These are phyloP conservation scores for Tinea pellionella DNA, from an alignment of 2,888 invertebrate species.

Conservation along the genomic window DNA sequence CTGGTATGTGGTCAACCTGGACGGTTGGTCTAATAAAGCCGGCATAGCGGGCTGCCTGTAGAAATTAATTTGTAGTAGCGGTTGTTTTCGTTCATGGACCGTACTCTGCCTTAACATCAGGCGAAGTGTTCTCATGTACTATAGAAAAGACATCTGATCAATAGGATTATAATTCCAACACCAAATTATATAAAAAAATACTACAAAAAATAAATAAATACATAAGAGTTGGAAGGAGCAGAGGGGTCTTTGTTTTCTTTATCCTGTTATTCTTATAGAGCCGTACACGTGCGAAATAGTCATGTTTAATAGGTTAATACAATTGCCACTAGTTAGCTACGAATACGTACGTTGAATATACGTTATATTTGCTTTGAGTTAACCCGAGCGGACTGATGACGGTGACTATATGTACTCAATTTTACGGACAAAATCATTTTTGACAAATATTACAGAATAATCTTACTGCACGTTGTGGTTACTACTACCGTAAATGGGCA, in stretches of 20 bases:
- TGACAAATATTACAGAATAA: background rate
- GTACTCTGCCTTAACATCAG: too few species aligned
- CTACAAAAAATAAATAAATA: background rate
- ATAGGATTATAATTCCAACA: too few species aligned
- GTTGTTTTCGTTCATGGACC: too few species aligned
- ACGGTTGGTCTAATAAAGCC: too few species aligned
- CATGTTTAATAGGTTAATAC: slow-evolving; percentile 32
- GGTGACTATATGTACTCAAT: background rate
- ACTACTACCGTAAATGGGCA: too few species aligned
- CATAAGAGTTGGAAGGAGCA: background rate
- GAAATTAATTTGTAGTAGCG: too few species aligned
- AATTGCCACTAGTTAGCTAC: slow-evolving; percentile 57
- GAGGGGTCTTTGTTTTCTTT: background rate
- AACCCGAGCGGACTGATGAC: background rate
- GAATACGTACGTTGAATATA: slow-evolving; percentile 48
- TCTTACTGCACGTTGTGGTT: too few species aligned
- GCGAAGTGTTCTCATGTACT: too few species aligned
- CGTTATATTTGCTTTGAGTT: slow-evolving; percentile 18
- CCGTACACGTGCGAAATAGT: slow-evolving; percentile 7
- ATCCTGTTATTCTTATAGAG: background rate
- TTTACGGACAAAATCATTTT: background rate
- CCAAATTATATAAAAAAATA: background rate
- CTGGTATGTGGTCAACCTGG: too few species aligned
- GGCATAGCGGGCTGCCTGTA: too few species aligned
- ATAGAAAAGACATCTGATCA: too few species aligned